These are phyloP conservation scores for Papilio helenus DNA, from an alignment of 1,140 invertebrate species.

Conservation along the genomic window DNA sequence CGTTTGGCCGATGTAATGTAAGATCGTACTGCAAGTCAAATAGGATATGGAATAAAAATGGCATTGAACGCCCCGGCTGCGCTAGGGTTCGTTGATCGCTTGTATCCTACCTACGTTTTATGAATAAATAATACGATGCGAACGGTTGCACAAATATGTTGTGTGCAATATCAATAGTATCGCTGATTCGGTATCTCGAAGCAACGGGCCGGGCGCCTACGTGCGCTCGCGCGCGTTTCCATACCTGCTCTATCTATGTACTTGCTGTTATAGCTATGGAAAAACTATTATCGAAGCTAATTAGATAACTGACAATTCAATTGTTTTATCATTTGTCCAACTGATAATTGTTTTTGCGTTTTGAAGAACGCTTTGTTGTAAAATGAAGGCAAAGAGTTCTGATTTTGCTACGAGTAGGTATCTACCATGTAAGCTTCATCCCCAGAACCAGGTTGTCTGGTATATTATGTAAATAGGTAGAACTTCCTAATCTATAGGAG, in stretches of 20 bases:
- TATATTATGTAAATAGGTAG: too few species aligned
- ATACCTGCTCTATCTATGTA: constrained; percentile 38
- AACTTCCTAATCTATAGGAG: too few species aligned
- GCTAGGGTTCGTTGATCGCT: constrained; percentile 54
- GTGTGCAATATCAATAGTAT: constrained; percentile 56
- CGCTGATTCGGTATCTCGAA: constrained; percentile 58
- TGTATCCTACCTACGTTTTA: constrained; percentile 50
- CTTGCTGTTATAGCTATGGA: constrained; percentile 4
- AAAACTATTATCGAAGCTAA: constrained; percentile 30
- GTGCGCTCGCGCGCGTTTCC: constrained; percentile 70
- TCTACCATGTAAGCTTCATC: neutral
- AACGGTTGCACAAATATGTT: constrained; percentile 57
- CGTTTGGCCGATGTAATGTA: neutral
- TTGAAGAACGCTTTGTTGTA: neutral
- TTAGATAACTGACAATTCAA: constrained; percentile 36
- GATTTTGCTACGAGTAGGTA: neutral
- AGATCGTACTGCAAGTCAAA: neutral
- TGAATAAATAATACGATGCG: constrained; percentile 54
- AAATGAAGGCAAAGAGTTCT: neutral
- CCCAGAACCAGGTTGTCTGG: neutral
- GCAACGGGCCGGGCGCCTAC: constrained; percentile 69
- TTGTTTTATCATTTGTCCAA: constrained; percentile 15
- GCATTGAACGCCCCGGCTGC: constrained; percentile 14
- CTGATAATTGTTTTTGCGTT: constrained; percentile 29
- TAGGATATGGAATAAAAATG: constrained; percentile 5